phyloP scores from a whole-genome alignment of 2,888 invertebrate species.

The Piscicola geometra region DNA sequence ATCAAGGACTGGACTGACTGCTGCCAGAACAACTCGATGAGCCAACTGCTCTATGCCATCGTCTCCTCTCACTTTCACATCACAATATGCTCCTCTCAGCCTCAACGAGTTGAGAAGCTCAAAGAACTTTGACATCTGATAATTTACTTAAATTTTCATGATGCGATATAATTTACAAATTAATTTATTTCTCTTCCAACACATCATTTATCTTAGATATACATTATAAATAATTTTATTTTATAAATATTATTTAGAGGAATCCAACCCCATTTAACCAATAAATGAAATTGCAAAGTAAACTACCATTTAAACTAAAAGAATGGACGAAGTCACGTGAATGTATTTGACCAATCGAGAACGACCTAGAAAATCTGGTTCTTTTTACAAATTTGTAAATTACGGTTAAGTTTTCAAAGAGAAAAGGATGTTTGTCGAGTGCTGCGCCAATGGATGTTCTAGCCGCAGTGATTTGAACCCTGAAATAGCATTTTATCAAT shows the following conservation, averaged over 20 bases:
- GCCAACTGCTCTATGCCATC: constrained; percentile 16
- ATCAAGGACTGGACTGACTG: constrained; percentile 21
- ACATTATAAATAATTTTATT: no score
- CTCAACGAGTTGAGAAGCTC: constrained; percentile 4
- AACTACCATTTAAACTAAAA: not conserved
- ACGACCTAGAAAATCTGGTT: not conserved
- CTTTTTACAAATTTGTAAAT: not conserved
- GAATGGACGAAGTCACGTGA: not conserved
- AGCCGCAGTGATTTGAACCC: constrained; percentile 8
- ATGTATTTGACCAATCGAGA: not conserved
- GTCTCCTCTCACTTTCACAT: constrained; percentile 18
- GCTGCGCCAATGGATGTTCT: constrained; percentile 3
- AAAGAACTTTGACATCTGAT: not conserved
- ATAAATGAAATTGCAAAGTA: no score
- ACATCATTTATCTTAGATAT: no score
- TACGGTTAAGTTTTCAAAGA: not conserved
- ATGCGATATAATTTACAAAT: no score
- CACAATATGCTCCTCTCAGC: constrained; percentile 11
- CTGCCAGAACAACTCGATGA: constrained; percentile 31
- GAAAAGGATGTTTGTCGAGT: not conserved
- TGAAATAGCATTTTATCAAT: not conserved
- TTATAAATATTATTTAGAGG: no score
- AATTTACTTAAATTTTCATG: no score
- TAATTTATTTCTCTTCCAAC: no score
- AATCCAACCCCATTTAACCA: no score